Conservation (phyloP, 2,888 invertebrate species). For the Therioaphis trifolii region DNA sequence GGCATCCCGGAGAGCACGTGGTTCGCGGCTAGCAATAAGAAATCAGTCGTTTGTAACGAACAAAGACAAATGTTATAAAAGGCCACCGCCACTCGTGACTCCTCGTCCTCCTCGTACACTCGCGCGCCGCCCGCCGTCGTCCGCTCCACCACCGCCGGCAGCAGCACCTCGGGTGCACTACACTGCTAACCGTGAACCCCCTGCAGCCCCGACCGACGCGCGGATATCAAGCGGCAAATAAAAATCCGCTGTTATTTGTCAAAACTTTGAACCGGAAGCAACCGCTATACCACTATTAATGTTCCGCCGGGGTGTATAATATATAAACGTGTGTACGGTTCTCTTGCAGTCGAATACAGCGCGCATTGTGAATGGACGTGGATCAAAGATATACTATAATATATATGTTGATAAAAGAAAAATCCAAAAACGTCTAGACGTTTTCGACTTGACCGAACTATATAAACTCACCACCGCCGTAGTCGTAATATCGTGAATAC, state of each 20-base stretch:
- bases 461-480: no score
- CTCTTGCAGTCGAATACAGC: background rate
- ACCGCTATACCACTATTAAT: background rate
- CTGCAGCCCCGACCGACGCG: constrained; percentile 9
- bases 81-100: constrained; percentile 60
- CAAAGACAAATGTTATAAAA: constrained; percentile 65
- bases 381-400: no score
- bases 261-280: constrained; percentile 53
- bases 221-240: constrained; percentile 59
- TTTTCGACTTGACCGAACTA: no score
- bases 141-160: background rate
- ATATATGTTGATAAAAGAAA: no score
- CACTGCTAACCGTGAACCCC: background rate
- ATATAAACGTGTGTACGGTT: no score
- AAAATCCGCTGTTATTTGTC: constrained; percentile 60
- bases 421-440: no score
- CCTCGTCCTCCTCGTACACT: no score
- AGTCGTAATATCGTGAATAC: no score
- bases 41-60: constrained; percentile 65
- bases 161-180: background rate
- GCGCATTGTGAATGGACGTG: background rate
- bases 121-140: constrained; percentile 41
- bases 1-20: constrained; percentile 14
- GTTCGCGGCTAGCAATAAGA: constrained; percentile 64
- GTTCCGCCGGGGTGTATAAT: no score